Evolutionary conservation across 2,888 invertebrate species (phyloP).

Genomic region (Chelonus formosanus): DNA sequence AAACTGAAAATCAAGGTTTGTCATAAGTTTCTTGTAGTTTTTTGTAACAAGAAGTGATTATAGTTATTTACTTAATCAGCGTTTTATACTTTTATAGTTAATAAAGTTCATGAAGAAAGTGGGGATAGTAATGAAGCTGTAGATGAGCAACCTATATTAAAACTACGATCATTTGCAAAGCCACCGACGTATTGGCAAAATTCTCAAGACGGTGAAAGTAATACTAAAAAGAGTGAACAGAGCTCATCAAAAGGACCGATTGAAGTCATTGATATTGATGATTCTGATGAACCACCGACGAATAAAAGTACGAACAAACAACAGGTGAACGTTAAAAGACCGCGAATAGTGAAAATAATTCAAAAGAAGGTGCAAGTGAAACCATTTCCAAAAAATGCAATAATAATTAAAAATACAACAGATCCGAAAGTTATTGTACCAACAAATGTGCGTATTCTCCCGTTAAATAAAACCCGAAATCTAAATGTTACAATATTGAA

Average conservation of each 20-base stretch:
- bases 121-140: conserved; percentile 4
- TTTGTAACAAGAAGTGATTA: neutral
- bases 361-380: no score
- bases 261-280: conserved; percentile 26
- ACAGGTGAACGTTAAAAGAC: no score
- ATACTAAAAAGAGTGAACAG: neutral
- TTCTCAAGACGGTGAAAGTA: conserved; percentile 36
- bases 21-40: conserved; percentile 24
- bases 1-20: neutral
- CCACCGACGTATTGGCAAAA: conserved; percentile 53
- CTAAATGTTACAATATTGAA: no score
- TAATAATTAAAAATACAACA: no score
- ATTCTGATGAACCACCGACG: neutral
- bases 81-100: conserved; percentile 17
- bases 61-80: neutral
- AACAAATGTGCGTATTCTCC: no score
- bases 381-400: no score
- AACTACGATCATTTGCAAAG: conserved; percentile 58
- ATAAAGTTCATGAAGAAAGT: conserved; percentile 20
- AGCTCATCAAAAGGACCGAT: neutral
- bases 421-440: no score
- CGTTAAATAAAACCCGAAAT: no score
- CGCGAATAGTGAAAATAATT: no score
- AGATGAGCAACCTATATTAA: conserved; percentile 42
- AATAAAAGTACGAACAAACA: no score